Conservation (phyloP, 1,140 invertebrate genomes). For the Drosophila willistoni region DNA sequence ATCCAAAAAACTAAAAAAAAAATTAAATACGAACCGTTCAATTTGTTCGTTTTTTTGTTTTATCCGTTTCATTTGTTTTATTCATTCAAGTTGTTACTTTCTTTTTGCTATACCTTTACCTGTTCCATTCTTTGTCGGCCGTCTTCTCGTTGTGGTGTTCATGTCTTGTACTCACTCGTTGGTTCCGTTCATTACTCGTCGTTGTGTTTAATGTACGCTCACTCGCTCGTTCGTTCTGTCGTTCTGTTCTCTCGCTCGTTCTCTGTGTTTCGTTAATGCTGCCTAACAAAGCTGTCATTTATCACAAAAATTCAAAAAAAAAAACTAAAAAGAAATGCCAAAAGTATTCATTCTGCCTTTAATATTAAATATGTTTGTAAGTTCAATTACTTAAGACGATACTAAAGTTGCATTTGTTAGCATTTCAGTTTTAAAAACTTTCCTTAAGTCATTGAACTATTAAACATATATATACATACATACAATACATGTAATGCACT, state of each 20-base stretch:
- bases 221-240: conserved; percentile 37
- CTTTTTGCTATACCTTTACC: conserved; percentile 30
- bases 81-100: conserved; percentile 27
- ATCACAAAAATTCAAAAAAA: too few relatives aligned
- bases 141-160: conserved; percentile 1
- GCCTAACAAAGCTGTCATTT: background rate
- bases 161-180: background rate
- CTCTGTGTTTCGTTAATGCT: conserved; percentile 34
- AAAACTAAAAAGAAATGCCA: too few relatives aligned
- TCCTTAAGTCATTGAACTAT: background rate
- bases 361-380: background rate
- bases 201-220: conserved; percentile 16
- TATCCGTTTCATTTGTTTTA: background rate
- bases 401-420: background rate
- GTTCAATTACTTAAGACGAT: background rate
- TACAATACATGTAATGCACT: background rate
- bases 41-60: background rate
- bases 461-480: background rate
- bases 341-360: too few relatives aligned
- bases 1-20: conserved; percentile 32
- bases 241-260: conserved; percentile 33
- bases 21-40: conserved; percentile 22
- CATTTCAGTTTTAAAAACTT: background rate
- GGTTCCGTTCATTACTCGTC: background rate
- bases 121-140: background rate